These are phyloP conservation scores for Ceyx cyanopectus DNA, from an alignment of 2,113 vertebrate genomes.

Conservation along the genomic window DNA sequence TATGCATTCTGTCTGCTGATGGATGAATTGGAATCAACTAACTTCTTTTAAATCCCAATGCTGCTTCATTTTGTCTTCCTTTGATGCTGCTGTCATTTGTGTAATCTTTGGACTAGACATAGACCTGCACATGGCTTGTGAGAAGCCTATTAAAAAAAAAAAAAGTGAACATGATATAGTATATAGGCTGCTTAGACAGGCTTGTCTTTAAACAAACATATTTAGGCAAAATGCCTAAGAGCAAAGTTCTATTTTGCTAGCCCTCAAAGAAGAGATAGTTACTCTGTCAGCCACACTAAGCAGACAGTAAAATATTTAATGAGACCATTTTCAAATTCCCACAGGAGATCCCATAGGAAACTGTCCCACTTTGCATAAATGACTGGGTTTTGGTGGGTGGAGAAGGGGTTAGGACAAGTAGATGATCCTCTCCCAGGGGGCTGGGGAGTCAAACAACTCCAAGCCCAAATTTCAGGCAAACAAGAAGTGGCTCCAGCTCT, in stretches of 20 bases:
- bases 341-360: constrained; percentile 58
- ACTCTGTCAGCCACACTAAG: neutral
- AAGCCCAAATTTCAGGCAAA: constrained; percentile 14
- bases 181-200: neutral
- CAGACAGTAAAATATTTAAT: constrained; percentile 1
- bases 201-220: constrained; percentile 1
- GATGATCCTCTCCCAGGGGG: neutral
- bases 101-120: neutral
- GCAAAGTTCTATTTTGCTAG: neutral
- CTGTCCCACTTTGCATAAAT: constrained; percentile 14
- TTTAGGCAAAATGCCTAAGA: neutral
- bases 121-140: neutral
- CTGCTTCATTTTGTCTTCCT: neutral
- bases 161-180: neutral
- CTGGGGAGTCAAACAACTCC: neutral
- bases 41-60: neutral
- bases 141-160: neutral
- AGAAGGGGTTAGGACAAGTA: constrained; percentile 35
- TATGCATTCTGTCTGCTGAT: neutral
- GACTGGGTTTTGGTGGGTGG: constrained; percentile 2
- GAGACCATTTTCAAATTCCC: constrained; percentile 12
- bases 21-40: neutral
- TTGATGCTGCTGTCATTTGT: neutral
- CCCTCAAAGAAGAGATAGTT: constrained; percentile 34
- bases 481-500: neutral